Evolutionary conservation across 1,140 invertebrate genomes (phyloP).

Genomic region (Hypsibius dujardini): DNA sequence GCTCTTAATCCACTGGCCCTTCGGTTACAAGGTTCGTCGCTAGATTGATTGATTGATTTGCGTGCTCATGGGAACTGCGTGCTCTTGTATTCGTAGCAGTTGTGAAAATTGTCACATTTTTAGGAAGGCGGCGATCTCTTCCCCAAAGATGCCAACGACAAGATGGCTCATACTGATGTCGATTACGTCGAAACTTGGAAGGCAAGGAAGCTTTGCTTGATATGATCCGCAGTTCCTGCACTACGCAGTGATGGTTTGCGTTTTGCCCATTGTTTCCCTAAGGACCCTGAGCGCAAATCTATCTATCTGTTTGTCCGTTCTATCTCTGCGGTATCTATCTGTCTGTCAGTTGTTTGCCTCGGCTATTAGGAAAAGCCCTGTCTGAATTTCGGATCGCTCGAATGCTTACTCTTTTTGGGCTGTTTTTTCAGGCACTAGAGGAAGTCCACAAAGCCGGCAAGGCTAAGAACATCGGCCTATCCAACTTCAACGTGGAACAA

Average conservation of each 20-base stretch:
- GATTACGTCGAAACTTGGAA: conserved; percentile 82
- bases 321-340: too few species aligned
- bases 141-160: conserved; percentile 44
- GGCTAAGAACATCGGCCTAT: conserved; percentile 58
- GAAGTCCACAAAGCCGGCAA: conserved; percentile 50
- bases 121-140: conserved; percentile 39
- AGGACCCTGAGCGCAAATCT: too few species aligned
- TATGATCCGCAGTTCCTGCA: too few species aligned
- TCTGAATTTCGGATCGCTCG: too few species aligned
- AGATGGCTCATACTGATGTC: conserved; percentile 41
- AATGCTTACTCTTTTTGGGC: too few species aligned
- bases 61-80: conserved; percentile 26
- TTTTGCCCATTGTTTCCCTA: too few species aligned
- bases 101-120: conserved; percentile 18
- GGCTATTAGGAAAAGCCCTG: too few species aligned
- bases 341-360: too few species aligned
- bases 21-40: conserved; percentile 53
- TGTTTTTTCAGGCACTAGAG: conserved; percentile 58
- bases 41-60: too few species aligned
- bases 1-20: conserved; percentile 65
- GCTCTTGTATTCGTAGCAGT: conserved; percentile 31
- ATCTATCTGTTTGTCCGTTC: too few species aligned
- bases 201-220: too few species aligned
- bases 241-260: too few species aligned
- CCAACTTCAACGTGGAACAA: conserved; percentile 73